phyloP scores from a whole-genome alignment of 2,113 vertebrate genomes.

The Micronisus gabar region DNA sequence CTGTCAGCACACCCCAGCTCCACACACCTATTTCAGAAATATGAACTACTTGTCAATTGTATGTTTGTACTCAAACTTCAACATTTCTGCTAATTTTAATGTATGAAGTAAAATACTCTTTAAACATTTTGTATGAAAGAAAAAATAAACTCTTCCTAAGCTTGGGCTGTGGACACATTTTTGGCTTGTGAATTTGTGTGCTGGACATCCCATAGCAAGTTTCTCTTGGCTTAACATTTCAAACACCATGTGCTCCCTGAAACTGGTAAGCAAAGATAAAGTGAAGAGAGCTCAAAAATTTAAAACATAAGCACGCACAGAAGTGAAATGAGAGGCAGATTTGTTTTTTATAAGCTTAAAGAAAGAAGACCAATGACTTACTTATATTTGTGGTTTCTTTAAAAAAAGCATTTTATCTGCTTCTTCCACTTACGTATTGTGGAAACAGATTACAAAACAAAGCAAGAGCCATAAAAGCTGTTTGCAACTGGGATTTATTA shows the following conservation, averaged over 20 bases:
- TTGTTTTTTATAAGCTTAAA: background rate
- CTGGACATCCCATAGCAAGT: background rate
- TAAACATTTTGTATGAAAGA: background rate
- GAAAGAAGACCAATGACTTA: background rate
- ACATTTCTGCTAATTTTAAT: background rate
- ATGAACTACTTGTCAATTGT: background rate
- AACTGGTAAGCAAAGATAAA: background rate
- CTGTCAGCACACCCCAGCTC: background rate
- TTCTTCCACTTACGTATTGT: background rate
- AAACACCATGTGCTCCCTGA: background rate
- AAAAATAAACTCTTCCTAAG: background rate
- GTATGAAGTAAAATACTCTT: background rate
- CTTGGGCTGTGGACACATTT: background rate
- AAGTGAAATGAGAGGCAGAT: background rate
- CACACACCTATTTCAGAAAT: background rate
- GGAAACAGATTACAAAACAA: background rate
- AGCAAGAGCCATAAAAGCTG: background rate
- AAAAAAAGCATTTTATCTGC: background rate
- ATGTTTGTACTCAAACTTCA: background rate
- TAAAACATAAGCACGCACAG: background rate
- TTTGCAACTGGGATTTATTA: background rate
- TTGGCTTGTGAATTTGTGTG: background rate
- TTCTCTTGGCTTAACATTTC: background rate
- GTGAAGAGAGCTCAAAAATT: background rate
- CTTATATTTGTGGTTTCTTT: background rate